These are phyloP conservation scores for Paraplagusia blochii DNA, from an alignment of 2,113 vertebrate genomes.

Conservation along the genomic window DNA sequence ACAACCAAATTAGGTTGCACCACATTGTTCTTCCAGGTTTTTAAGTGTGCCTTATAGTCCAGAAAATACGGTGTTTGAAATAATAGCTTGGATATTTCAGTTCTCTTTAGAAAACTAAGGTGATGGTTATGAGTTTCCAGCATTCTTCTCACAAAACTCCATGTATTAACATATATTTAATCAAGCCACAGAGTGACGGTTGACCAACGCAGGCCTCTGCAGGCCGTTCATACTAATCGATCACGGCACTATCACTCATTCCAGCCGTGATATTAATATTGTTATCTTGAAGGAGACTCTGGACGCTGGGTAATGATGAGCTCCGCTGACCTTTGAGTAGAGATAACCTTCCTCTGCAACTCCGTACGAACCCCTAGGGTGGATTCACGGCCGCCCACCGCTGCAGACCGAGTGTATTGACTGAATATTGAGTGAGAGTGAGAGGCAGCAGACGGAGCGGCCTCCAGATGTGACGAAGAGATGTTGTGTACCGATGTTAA, in stretches of 20 bases:
- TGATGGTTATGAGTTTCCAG: background rate
- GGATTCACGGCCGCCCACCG: slow-evolving; percentile 23
- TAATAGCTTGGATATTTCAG: too few relatives aligned
- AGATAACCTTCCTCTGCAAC: slow-evolving; percentile 43
- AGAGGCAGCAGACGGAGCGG: background rate
- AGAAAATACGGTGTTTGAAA: too few relatives aligned
- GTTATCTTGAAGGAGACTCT: slow-evolving; percentile 39
- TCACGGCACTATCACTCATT: slow-evolving; percentile 13
- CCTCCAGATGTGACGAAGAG: slow-evolving; percentile 7
- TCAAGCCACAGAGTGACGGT: background rate
- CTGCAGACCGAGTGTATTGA: slow-evolving; percentile 28
- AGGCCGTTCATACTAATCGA: slow-evolving; percentile 15
- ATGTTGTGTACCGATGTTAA: background rate
- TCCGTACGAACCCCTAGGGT: slow-evolving; percentile 31
- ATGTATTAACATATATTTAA: background rate
- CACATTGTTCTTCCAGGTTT: too few relatives aligned
- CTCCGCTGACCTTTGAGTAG: slow-evolving; percentile 49
- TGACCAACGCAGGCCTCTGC: background rate
- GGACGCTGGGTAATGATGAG: slow-evolving; percentile 45
- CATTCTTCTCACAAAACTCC: background rate
- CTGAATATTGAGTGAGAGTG: slow-evolving; percentile 29
- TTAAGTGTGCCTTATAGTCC: too few relatives aligned
- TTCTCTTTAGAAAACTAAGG: too few relatives aligned
- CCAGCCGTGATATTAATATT: slow-evolving; percentile 36
- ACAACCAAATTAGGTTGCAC: too few relatives aligned